Percentiles rank a stretch among this genome's conserved stretches.
These are phyloP conservation scores for Drosophila takahashii DNA, from an alignment of 1,140 invertebrate genomes.

Conservation along the genomic window DNA sequence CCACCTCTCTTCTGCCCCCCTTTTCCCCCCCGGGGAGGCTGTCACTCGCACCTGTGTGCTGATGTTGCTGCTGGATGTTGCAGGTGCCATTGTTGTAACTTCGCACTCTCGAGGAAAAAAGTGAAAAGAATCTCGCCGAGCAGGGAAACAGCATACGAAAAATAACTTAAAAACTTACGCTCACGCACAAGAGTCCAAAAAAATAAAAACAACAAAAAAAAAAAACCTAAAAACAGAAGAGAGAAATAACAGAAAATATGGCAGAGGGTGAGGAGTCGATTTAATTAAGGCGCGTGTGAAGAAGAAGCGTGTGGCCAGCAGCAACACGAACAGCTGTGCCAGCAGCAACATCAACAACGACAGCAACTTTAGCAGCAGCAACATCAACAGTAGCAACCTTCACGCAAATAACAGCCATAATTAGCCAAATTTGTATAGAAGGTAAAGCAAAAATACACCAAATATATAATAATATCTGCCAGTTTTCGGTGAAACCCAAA, in stretches of 20 bases:
- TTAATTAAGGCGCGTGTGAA: conserved; percentile 48
- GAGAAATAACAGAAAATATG: conserved; percentile 1
- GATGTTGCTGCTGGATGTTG: conserved; percentile 12
- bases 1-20: background rate
- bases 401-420: background rate
- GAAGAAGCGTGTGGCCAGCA: conserved; percentile 7
- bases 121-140: conserved; percentile 55
- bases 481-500: no score
- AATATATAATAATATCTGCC: no score
- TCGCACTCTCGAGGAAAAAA: conserved; percentile 50
- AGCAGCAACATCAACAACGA: background rate
- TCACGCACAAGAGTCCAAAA: conserved; percentile 43
- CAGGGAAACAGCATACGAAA: conserved; percentile 11
- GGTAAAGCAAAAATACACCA: no score
- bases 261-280: conserved; percentile 14
- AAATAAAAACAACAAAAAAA: conserved; percentile 4
- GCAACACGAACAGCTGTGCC: conserved; percentile 1
- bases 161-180: conserved; percentile 41
- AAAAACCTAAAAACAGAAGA: background rate
- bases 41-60: conserved; percentile 34
- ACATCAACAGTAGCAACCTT: background rate
- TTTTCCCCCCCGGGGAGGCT: conserved; percentile 7
- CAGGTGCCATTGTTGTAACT: conserved; percentile 60
- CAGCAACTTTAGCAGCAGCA: background rate
- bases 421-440: no score